Conservation (phyloP, 1,140 invertebrate genomes). For the Psix sp. region DNA sequence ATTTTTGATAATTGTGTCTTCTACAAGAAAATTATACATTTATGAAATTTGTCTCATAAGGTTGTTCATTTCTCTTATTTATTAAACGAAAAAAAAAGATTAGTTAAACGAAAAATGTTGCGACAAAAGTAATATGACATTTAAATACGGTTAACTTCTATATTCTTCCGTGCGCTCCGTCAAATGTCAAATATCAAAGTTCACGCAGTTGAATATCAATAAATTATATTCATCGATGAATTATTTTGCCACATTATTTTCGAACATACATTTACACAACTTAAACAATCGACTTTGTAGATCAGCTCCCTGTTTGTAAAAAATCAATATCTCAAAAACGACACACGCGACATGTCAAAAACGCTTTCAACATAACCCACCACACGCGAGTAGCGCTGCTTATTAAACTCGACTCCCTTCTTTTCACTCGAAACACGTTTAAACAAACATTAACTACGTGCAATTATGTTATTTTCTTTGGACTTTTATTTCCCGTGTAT, state of each 20-base stretch:
- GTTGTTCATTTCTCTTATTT: too few relatives aligned
- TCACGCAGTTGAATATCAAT: background rate
- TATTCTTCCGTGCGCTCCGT: background rate
- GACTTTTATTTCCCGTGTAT: conserved; percentile 10
- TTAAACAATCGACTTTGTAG: too few relatives aligned
- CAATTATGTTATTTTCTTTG: conserved; percentile 9
- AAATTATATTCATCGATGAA: conserved; percentile 5
- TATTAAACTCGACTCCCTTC: background rate
- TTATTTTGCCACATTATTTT: too few relatives aligned
- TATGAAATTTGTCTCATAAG: too few relatives aligned
- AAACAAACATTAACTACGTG: conserved; percentile 5
- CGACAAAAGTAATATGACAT: too few relatives aligned
- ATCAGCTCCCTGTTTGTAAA: background rate
- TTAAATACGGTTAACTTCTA: conserved; percentile 2
- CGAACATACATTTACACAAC: too few relatives aligned
- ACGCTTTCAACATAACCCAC: background rate
- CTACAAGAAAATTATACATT: too few relatives aligned
- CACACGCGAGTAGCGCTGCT: background rate
- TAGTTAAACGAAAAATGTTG: too few relatives aligned
- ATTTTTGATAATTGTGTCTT: too few relatives aligned
- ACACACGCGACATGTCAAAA: conserved; percentile 13
- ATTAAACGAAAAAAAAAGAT: too few relatives aligned
- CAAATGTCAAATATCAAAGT: conserved; percentile 5
- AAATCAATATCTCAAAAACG: conserved; percentile 23
- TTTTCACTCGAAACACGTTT: conserved; percentile 6